These are phyloP conservation scores for Trogon surrucura DNA, from an alignment of 2,113 vertebrate genomes.

Conservation along the genomic window DNA sequence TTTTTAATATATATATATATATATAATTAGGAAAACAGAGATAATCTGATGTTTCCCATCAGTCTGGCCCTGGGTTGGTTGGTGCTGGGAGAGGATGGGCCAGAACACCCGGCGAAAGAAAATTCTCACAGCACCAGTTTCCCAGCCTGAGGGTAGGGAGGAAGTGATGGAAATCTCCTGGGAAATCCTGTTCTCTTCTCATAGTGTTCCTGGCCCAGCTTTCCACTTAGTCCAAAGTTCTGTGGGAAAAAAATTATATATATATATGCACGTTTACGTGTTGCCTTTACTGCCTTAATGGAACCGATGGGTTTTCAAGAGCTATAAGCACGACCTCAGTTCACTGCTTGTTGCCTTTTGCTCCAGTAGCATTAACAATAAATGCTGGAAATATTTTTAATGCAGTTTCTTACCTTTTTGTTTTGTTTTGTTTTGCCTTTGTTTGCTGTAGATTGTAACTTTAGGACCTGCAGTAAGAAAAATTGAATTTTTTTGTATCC, in stretches of 20 bases:
- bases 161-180: neutral
- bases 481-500: neutral
- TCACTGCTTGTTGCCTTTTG: neutral
- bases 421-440: neutral
- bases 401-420: neutral
- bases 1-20: too few relatives aligned
- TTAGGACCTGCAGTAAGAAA: neutral
- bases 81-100: neutral
- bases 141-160: neutral
- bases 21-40: neutral
- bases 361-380: neutral
- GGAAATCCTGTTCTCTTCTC: neutral
- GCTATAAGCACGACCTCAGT: neutral
- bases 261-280: neutral
- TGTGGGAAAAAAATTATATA: neutral
- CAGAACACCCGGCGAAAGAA: neutral
- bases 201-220: neutral
- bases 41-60: neutral
- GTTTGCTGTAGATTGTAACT: neutral
- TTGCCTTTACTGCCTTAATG: neutral
- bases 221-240: neutral
- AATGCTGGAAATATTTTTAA: neutral
- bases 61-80: neutral
- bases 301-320: neutral
- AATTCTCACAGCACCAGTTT: neutral